A percentile compares a stretch with the other conserved stretches of the same genome.
These are phyloP conservation scores for Aphelocoma coerulescens DNA, from an alignment of 2,113 vertebrate genomes.

Conservation along the genomic window DNA sequence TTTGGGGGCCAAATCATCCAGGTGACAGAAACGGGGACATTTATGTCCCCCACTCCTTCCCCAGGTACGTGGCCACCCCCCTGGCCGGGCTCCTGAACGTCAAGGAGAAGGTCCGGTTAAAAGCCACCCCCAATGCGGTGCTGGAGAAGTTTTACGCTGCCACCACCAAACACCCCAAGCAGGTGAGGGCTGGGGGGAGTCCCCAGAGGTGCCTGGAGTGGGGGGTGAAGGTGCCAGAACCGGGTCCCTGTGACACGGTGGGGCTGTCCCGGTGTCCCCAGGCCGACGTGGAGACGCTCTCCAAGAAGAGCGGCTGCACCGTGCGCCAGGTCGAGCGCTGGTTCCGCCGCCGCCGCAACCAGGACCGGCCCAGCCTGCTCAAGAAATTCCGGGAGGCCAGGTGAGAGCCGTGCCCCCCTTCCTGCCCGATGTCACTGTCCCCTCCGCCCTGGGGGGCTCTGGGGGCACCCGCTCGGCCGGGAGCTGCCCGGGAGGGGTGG, in stretches of 20 bases:
- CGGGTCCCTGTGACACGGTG: rapidly evolving
- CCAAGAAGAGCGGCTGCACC: slow-evolving; percentile 59
- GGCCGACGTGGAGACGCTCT: slow-evolving; percentile 70
- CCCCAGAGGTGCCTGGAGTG: not conserved
- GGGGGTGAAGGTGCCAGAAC: not conserved
- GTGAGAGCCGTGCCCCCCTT: slow-evolving; percentile 38
- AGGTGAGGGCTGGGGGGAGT: slow-evolving; percentile 75
- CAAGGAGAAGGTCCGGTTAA: slow-evolving; percentile 84
- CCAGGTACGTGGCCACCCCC: slow-evolving; percentile 80
- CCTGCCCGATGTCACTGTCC: rapidly evolving
- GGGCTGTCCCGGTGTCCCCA: not conserved
- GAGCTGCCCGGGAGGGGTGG: not conserved
- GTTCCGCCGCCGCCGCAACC: slow-evolving; percentile 92
- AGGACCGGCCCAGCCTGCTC: slow-evolving; percentile 84
- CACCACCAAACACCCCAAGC: slow-evolving; percentile 82
- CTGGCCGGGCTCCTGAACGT: slow-evolving; percentile 84
- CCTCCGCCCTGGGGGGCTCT: not conserved
- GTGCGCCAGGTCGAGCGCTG: slow-evolving; percentile 85
- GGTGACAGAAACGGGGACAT: rapidly evolving
- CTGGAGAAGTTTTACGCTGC: slow-evolving; percentile 84
- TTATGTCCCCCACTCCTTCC: not conserved
- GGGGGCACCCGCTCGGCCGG: rapidly evolving
- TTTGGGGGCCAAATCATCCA: rapidly evolving
- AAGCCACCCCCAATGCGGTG: slow-evolving; percentile 76
- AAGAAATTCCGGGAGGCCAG: slow-evolving; percentile 95